Evolutionary conservation across 2,113 vertebrate species (phyloP).

Genomic region (Maccullochella peelii): DNA sequence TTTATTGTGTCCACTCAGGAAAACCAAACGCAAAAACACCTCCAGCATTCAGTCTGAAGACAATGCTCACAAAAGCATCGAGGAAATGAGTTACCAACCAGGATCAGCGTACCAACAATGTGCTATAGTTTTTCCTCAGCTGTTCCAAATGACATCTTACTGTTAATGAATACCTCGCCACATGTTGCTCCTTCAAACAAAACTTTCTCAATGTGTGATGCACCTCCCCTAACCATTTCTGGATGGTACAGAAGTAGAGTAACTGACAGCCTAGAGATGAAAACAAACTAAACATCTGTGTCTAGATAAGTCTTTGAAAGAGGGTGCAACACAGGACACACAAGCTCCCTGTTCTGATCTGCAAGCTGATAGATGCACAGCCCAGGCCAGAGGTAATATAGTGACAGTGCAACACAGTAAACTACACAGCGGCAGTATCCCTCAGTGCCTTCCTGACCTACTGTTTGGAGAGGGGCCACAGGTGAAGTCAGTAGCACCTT

Average conservation of each 20-base stretch:
- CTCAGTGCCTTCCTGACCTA: constrained; percentile 42
- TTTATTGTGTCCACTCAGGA: constrained; percentile 80
- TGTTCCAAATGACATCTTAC: constrained; percentile 69
- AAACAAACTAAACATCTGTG: constrained; percentile 39
- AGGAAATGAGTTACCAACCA: constrained; percentile 73
- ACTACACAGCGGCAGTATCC: constrained; percentile 36
- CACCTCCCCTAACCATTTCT: constrained; percentile 26
- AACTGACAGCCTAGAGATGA: constrained; percentile 22
- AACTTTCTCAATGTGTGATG: constrained; percentile 41
- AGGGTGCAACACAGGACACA: neutral
- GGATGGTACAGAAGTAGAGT: constrained; percentile 6
- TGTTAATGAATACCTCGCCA: constrained; percentile 64
- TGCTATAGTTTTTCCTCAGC: constrained; percentile 41
- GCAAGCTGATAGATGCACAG: constrained; percentile 22
- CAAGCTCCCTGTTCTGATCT: constrained; percentile 23
- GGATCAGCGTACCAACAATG: constrained; percentile 59
- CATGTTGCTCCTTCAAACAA: constrained; percentile 57
- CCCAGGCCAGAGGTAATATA: constrained; percentile 43
- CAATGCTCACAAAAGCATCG: constrained; percentile 74
- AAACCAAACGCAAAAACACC: constrained; percentile 78
- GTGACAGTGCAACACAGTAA: constrained; percentile 34
- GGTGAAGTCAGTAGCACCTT: constrained; percentile 50
- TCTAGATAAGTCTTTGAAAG: neutral
- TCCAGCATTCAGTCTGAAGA: constrained; percentile 71
- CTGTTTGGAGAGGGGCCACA: constrained; percentile 54